Evolutionary conservation across 2,888 invertebrate species (phyloP).

Genomic region (Phania funesta): DNA sequence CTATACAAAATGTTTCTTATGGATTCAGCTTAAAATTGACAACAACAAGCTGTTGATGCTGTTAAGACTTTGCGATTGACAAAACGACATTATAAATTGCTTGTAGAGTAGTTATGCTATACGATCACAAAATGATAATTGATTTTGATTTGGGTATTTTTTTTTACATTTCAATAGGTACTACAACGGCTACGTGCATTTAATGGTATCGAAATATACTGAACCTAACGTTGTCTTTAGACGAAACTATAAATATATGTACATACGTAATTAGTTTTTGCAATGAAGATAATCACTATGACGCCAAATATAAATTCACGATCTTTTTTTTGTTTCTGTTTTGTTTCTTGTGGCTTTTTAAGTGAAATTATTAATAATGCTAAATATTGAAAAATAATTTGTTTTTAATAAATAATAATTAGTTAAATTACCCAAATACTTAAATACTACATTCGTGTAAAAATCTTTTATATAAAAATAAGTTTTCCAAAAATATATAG

Average conservation of each 20-base stretch:
- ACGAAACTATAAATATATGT: slow-evolving; percentile 42
- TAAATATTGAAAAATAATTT: not conserved
- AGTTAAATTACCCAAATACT: not conserved
- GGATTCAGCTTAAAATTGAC: slow-evolving; percentile 38
- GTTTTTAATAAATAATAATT: not conserved
- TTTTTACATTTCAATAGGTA: slow-evolving; percentile 34
- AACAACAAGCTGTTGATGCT: slow-evolving; percentile 38
- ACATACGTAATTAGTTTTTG: slow-evolving; percentile 54
- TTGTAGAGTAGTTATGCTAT: not conserved
- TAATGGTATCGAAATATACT: slow-evolving; percentile 35
- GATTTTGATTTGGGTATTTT: slow-evolving; percentile 57
- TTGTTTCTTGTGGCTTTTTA: not conserved
- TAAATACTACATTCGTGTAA: not conserved
- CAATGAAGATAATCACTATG: slow-evolving; percentile 59
- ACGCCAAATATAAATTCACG: slow-evolving; percentile 62
- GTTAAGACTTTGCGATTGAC: slow-evolving; percentile 27
- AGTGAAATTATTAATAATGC: not conserved
- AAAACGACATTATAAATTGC: slow-evolving; percentile 23
- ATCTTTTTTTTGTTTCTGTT: slow-evolving; percentile 19
- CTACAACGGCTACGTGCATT: slow-evolving; percentile 37
- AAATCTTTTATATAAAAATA: too few relatives aligned
- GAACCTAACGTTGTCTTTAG: not conserved
- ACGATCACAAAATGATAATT: slow-evolving; percentile 63
- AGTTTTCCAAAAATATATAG: too few relatives aligned
- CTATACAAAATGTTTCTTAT: slow-evolving; percentile 14